Base-by-base conservation (phyloP, 1,140 invertebrate species). In the Platyscapa corneri region DNA sequence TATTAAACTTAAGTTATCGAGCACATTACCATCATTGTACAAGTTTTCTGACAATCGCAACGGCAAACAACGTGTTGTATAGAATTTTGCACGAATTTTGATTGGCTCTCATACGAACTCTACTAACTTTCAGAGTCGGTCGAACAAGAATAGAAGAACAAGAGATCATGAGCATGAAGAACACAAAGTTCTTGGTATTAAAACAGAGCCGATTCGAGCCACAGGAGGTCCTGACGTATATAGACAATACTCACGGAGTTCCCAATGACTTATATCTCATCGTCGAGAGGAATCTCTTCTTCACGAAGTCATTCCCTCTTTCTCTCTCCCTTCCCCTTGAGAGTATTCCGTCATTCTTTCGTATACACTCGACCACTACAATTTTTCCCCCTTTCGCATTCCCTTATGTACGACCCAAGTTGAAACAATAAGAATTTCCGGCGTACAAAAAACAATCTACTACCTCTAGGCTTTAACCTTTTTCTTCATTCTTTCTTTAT, bases 401-500 rank as follows among this genome's bases (percentile, higher is more conserved):
- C 34, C 12, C 30, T 34, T 64, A 64, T 34, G 16, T 14, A 32
- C 20, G 30, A 27, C 16, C 7, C 0, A 37, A 30, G 32, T 64
- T 49, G 78, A 67, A 80, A 80, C 78, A 80, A 67, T 80, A 34
- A 67, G 23, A 39, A 34, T 53, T n/a, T 46, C 30, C 53, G 30
- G 39, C 46, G 6, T 0, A 80, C 53, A 46, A 77, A 20, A 64
- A 34, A 64, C 49, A 64, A 12, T 39, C 53, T 34, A 42, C 75
- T 3, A 10, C 30, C 8, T 46, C 20, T 12, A 42, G 1, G 34
- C 37, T 30, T 32, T 8, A 39, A 3, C 34, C 49, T 76, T 8
- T 1, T 27, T 20, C 3, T 39, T 10, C 53, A 14, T 27, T 60
- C 27, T 0, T 60, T 78, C 39, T 46, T 65, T 49, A 16, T 16